Evolutionary conservation across 2,797 vertebrate species (phyloP).

Genomic region (Euphonia xanthogaster): DNA sequence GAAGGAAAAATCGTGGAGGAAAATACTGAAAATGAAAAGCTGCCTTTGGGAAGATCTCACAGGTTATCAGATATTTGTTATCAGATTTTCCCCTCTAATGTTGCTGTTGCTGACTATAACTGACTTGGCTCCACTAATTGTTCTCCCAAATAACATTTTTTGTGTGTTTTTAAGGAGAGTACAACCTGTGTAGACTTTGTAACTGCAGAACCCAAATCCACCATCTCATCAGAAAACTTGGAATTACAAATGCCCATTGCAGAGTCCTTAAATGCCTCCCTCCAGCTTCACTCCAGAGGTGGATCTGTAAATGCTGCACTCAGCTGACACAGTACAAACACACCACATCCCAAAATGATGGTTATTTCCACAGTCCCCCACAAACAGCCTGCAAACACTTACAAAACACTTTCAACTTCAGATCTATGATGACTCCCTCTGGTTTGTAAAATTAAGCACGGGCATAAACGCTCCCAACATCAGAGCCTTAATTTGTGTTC

Average conservation of each 20-base stretch:
- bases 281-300: background rate
- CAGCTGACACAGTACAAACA: background rate
- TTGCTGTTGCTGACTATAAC: background rate
- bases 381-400: background rate
- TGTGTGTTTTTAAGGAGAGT: background rate
- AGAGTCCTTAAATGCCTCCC: background rate
- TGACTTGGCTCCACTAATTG: background rate
- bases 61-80: background rate
- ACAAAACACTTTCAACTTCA: background rate
- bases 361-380: background rate
- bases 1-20: background rate
- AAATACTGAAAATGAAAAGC: background rate
- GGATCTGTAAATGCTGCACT: background rate
- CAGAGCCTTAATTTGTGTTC: conserved; percentile 58
- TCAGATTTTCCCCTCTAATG: accelerated
- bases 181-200: background rate
- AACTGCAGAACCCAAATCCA: background rate
- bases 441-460: conserved; percentile 38
- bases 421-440: background rate
- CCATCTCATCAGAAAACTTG: background rate
- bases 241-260: background rate
- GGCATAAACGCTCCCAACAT: conserved; percentile 29
- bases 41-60: background rate
- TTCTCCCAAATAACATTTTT: background rate
- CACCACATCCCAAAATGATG: background rate